Percentiles rank a stretch among this genome's conserved stretches.
Evolutionary conservation across 2,888 invertebrate genomes (phyloP).

Genomic region (Cryptosula pallasiana): DNA sequence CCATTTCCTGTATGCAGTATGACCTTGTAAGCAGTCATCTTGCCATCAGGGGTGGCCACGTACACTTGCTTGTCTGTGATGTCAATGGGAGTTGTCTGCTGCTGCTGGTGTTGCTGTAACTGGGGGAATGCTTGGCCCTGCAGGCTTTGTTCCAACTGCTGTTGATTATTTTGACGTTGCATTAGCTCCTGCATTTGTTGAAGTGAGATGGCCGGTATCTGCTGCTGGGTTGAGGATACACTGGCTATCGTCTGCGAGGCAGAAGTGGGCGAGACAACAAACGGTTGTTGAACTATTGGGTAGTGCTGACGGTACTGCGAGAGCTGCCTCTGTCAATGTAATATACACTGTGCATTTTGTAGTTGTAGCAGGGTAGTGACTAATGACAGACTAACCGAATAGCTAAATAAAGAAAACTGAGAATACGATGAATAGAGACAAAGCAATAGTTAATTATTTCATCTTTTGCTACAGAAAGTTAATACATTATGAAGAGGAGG

Average conservation of each 20-base stretch:
- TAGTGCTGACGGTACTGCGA: background rate
- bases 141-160: background rate
- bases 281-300: background rate
- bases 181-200: background rate
- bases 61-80: slow-evolving; percentile 20
- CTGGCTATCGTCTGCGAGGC: background rate
- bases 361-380: background rate
- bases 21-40: slow-evolving; percentile 9
- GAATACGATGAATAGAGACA: too few species aligned
- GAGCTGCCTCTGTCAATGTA: background rate
- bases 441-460: too few species aligned
- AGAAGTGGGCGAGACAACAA: background rate
- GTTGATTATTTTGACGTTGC: background rate
- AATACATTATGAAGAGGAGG: background rate
- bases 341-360: background rate
- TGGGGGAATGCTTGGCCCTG: background rate
- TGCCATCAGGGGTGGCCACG: slow-evolving; percentile 16
- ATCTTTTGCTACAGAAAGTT: too few species aligned
- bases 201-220: background rate
- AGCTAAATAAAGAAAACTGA: too few species aligned
- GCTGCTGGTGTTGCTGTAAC: background rate
- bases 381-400: too few species aligned
- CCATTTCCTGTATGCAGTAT: slow-evolving; percentile 15
- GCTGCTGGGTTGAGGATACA: slow-evolving; percentile 4
- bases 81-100: slow-evolving; percentile 7